Evolutionary conservation across 2,888 invertebrate genomes (phyloP), one percentile per base, ranked within the genome.

Genomic region (Apantesis nais): DNA sequence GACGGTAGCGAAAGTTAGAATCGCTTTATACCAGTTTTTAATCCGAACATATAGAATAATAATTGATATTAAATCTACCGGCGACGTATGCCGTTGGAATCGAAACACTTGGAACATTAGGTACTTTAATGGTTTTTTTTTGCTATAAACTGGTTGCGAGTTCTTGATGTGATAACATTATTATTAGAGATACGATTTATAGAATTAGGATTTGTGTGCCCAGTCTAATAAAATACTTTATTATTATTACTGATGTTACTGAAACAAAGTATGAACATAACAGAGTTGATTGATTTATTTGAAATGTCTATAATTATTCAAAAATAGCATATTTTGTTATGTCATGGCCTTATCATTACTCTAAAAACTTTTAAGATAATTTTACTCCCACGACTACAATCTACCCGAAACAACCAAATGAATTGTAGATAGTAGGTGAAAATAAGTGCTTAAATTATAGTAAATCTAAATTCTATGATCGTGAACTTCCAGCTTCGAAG

Each of bases 1-100:
- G 85, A 74, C 88, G 89, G 86, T 90, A 93, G 94, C 94, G 94
- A 95, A 95, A 94, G 94, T 95, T 94, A 92, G 86, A 83, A 79
- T 84, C 82, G 80, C 78, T 89, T 87, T 85, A 90, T 88, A 89
- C 88, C 89, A 86, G 90, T 90, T 89, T 88, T 86, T 88, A 84
- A 76, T 76, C 66, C 66, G 74, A 76, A 82, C 80, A 80, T 74
- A 78, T 73, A 77, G 82, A 82, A 80, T 81, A 78, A 82, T 82
- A 75, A 81, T 80, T 82, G 78, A 80, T 82, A 82, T 80, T 79
- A 78, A 80, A 79, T 77, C 73, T 75, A 58, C 65, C 41, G 72
- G 77, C 76, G 78, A 78, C 74, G 72, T 74, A 73, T 78, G 78
- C 74, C 71, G 74, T 77, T 78, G 71, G 70, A 66, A 74, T 73